Evolutionary conservation across 2,888 invertebrate genomes (phyloP), one percentile per base, ranked within the genome.

Genomic region (Anoplius nigerrimus): DNA sequence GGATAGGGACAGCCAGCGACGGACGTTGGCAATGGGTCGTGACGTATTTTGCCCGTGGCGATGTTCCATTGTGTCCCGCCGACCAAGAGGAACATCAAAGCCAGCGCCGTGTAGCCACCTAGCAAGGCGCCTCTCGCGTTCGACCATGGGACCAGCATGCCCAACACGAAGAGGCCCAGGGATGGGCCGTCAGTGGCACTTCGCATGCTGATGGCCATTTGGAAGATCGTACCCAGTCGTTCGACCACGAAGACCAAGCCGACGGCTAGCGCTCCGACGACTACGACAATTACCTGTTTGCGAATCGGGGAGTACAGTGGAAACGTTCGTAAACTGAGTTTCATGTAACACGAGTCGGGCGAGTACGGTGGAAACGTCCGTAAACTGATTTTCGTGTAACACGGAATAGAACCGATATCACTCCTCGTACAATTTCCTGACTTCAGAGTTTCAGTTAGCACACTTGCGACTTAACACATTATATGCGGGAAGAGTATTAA

Each of bases 141-240:
- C 0, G 91, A 92, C 81, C 91, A 92, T 0, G 94, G 93, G 71
- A 92, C 91, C 21, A 94, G 90, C 79, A 94, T 92, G 2, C 94
- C 94, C 20, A 94, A 84, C 0, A 92, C 91, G 80, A 94, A 94
- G 2, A 94, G 87, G 0, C 93, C 94, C 1, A 94, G 88, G 4
- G 93, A 86, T 0, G 94, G 93, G 2, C 94, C 94, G n/a, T 92
- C 91, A 0, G 92, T 91, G 1, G 93, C 90, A 0, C 93, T 93
- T 6, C 91, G 91, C 6, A 93, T 90, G 46, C 92, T 92, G 46
- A 92, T 90, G 0, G 91, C 90, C 4, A 95, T 91, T 80, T 94
- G 92, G 70, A 95, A 90, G 20, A 95, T 88, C 4, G 92, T 91
- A 52, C 94, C 94, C 63, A 95, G 85, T 62, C 91, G 91, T 60